phyloP scores from a whole-genome alignment of 2,888 invertebrate genomes.

The Ethmia dodecea region DNA sequence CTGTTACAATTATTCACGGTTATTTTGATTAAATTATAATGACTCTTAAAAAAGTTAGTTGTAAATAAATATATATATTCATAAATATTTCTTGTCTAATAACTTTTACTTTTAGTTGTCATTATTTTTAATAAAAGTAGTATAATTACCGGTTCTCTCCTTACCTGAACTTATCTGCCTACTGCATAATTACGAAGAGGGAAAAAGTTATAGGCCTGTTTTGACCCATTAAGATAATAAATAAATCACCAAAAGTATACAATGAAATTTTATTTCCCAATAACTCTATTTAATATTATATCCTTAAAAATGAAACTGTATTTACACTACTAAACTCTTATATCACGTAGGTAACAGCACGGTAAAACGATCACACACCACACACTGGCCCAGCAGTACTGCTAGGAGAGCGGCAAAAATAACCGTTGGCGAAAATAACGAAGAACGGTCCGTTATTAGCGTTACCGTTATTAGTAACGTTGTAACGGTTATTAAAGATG shows the following conservation, averaged over 20 bases:
- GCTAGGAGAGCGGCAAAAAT: conserved; percentile 35
- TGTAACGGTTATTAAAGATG: conserved; percentile 37
- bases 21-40: too few relatives aligned
- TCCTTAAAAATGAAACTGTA: conserved; percentile 37
- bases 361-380: conserved; percentile 33
- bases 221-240: not conserved
- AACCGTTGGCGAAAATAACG: conserved; percentile 36
- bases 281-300: conserved; percentile 32
- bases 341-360: conserved; percentile 65
- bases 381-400: conserved; percentile 34
- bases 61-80: too few relatives aligned
- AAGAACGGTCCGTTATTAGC: conserved; percentile 28
- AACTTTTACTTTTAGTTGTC: too few relatives aligned
- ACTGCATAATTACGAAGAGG: too few relatives aligned
- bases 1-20: too few relatives aligned
- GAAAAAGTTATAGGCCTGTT: too few relatives aligned
- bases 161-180: too few relatives aligned
- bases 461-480: conserved; percentile 32
- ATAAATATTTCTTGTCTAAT: too few relatives aligned
- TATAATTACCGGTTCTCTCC: too few relatives aligned
- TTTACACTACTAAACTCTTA: conserved; percentile 26
- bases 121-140: too few relatives aligned
- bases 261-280: conserved; percentile 68
- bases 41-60: too few relatives aligned
- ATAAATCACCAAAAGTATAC: conserved; percentile 38